A percentile compares a stretch with the other conserved stretches of the same genome.
Conservation (phyloP, 2,113 vertebrate species). For the Phrynosoma blainvillii region DNA sequence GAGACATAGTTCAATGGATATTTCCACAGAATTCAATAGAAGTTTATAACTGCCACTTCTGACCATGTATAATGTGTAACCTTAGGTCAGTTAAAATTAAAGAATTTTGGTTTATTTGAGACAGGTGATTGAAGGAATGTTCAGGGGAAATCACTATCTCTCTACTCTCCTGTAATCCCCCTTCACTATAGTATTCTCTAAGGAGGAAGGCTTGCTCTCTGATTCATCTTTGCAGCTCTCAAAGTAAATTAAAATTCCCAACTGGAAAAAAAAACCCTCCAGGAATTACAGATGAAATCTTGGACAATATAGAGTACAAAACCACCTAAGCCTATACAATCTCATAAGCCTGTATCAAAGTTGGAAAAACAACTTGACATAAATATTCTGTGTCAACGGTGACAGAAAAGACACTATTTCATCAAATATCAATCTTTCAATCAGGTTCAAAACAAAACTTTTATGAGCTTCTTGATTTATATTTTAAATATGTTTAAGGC, state of each 20-base stretch:
- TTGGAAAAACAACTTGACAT: constrained; percentile 36
- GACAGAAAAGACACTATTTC: constrained; percentile 38
- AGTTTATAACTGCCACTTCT: constrained; percentile 26
- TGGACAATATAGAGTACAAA: constrained; percentile 21
- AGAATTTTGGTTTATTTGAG: constrained; percentile 45
- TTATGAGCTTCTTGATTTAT: constrained; percentile 48
- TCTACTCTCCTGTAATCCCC: constrained; percentile 17
- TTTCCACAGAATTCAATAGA: not conserved
- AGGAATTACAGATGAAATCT: constrained; percentile 53
- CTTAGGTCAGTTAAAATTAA: constrained; percentile 40
- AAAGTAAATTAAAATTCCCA: constrained; percentile 44
- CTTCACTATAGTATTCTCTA: constrained; percentile 36
- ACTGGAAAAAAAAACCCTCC: constrained; percentile 43
- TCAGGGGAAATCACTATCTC: constrained; percentile 49
- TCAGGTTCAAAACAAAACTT: constrained; percentile 43
- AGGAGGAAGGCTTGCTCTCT: constrained; percentile 41
- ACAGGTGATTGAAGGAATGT: constrained; percentile 45
- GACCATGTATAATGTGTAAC: constrained; percentile 14
- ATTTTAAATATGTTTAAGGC: constrained; percentile 38
- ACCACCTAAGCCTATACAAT: constrained; percentile 52
- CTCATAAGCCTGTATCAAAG: constrained; percentile 52
- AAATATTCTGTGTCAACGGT: constrained; percentile 40
- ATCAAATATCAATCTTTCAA: constrained; percentile 33
- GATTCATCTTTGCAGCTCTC: constrained; percentile 28
- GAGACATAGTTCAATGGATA: constrained; percentile 19